Evolutionary conservation across 2,797 vertebrate species (phyloP).

Genomic region (Falco peregrinus): DNA sequence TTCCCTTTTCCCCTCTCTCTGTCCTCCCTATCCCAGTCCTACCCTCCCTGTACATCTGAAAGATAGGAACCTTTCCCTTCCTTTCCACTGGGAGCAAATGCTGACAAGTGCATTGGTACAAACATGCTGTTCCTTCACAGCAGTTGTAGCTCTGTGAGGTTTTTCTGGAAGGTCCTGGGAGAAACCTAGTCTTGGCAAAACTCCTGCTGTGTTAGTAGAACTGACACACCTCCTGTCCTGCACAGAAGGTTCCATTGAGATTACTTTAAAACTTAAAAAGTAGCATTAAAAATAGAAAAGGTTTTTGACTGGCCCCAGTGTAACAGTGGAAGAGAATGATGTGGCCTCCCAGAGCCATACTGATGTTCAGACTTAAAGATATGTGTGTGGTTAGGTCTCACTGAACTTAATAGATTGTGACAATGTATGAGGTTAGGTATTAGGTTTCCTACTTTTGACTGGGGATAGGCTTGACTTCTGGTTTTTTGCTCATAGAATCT

Average conservation of each 20-base stretch:
- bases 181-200: neutral
- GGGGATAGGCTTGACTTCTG: neutral
- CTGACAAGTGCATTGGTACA: neutral
- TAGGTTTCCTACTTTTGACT: neutral
- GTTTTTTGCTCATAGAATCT: neutral
- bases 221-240: neutral
- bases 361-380: neutral
- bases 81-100: neutral
- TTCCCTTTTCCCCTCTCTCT: neutral
- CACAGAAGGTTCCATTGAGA: neutral
- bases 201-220: neutral
- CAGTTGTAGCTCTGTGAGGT: neutral
- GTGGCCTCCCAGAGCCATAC: neutral
- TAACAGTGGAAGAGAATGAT: neutral
- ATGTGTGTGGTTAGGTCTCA: neutral
- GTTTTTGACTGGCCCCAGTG: neutral
- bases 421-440: neutral
- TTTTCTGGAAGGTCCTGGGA: neutral
- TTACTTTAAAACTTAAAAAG: conserved; percentile 21
- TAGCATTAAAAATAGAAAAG: conserved; percentile 10
- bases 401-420: neutral
- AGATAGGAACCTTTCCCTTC: neutral
- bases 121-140: neutral
- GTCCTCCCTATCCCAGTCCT: neutral
- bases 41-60: neutral